A percentile compares a stretch with the other conserved stretches of the same genome.
phyloP scores from a whole-genome alignment of 2,888 invertebrate genomes.

The Tenthredo distinguenda region DNA sequence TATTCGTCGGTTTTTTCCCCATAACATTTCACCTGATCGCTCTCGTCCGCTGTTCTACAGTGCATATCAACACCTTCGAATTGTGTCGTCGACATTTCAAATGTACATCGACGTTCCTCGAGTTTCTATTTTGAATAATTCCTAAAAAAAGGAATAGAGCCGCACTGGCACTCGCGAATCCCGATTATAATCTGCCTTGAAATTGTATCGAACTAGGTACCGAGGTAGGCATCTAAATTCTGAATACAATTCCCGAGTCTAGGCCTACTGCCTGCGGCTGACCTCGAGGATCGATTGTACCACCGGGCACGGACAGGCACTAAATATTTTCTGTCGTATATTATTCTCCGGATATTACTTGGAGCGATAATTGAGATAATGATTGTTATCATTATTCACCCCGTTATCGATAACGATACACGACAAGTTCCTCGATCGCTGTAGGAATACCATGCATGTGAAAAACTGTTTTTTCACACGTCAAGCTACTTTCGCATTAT shows the following conservation, averaged over 20 bases:
- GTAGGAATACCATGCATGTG: too few species aligned
- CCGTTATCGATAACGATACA: too few species aligned
- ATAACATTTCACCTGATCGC: constrained; percentile 8
- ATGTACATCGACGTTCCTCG: neutral
- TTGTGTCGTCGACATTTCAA: constrained; percentile 10
- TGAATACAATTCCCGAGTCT: neutral
- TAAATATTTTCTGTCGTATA: neutral
- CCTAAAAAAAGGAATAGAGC: neutral
- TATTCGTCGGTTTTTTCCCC: too few species aligned
- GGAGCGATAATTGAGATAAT: neutral
- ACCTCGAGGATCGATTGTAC: constrained; percentile 8
- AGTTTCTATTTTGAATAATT: neutral
- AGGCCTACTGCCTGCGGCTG: neutral
- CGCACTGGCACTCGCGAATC: neutral
- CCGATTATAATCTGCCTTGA: neutral
- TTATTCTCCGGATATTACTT: neutral
- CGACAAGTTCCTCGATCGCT: too few species aligned
- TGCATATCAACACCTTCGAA: constrained; percentile 6
- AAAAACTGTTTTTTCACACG: too few species aligned
- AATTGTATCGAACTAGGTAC: neutral
- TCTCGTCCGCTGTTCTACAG: neutral
- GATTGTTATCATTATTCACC: neutral
- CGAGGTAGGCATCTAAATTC: neutral
- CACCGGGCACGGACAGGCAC: constrained; percentile 22
- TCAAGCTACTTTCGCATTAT: too few species aligned